phyloP scores from a whole-genome alignment of 2,113 vertebrate species.

The Synodontis membranacea region DNA sequence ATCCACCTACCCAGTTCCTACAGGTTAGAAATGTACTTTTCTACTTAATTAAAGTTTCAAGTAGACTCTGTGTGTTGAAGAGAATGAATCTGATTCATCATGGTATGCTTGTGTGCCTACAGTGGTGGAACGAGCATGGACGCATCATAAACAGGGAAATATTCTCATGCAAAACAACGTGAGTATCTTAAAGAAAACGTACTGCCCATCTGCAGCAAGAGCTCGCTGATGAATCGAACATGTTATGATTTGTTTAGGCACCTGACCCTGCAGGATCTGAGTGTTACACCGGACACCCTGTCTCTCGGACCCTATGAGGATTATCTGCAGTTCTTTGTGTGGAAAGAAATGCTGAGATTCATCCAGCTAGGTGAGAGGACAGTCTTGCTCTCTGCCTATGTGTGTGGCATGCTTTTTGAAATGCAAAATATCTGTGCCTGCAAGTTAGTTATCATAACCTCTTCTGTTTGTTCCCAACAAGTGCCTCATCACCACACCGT shows the following conservation, averaged over 20 bases:
- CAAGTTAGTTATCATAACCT: slow-evolving; percentile 9
- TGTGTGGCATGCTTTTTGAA: background rate
- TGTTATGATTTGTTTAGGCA: background rate
- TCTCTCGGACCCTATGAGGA: slow-evolving; percentile 60
- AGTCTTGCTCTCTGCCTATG: background rate
- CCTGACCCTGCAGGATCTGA: background rate
- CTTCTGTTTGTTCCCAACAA: slow-evolving; percentile 34
- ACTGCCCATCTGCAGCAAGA: background rate
- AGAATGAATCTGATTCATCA: background rate
- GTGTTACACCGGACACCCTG: slow-evolving; percentile 43
- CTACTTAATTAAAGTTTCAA: background rate
- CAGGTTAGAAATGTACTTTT: slow-evolving; percentile 19
- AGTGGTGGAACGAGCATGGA: slow-evolving; percentile 54
- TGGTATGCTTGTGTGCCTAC: background rate
- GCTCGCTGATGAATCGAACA: background rate
- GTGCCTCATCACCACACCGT: slow-evolving; percentile 37
- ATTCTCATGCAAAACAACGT: background rate
- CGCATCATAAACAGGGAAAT: background rate
- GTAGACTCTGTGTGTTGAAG: background rate
- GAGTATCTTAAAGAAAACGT: background rate
- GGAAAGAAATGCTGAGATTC: slow-evolving; percentile 66
- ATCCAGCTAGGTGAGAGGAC: slow-evolving; percentile 48
- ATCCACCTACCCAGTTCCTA: slow-evolving; percentile 42
- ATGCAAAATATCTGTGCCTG: background rate
- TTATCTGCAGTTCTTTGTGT: slow-evolving; percentile 64